These are phyloP conservation scores for Rousettus madagascariensis DNA, from an alignment of 2,797 vertebrate genomes.

Conservation along the genomic window DNA sequence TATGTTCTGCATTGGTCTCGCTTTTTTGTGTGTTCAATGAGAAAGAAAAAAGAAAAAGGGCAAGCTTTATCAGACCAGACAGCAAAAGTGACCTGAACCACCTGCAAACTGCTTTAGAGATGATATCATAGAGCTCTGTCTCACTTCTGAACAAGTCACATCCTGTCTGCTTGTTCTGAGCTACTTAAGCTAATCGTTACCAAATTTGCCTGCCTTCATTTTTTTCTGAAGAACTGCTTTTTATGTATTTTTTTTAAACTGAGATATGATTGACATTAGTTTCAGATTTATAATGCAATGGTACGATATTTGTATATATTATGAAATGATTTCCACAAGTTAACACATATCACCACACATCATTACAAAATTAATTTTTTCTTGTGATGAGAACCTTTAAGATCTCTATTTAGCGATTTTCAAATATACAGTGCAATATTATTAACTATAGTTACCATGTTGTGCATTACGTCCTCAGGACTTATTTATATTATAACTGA, in stretches of 20 bases:
- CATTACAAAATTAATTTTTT: not conserved
- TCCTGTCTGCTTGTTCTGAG: not conserved
- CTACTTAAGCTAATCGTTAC: not conserved
- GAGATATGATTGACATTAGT: not conserved
- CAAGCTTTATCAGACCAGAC: not conserved
- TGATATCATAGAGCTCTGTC: not conserved
- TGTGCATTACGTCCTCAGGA: not conserved
- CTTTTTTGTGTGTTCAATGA: not conserved
- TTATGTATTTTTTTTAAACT: not conserved
- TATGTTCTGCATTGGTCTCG: not conserved
- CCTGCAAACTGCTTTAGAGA: not conserved
- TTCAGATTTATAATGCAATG: not conserved
- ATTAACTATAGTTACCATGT: not conserved
- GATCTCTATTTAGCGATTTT: not conserved
- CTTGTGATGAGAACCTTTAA: not conserved
- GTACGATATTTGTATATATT: not conserved
- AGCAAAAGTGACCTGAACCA: not conserved
- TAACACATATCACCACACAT: not conserved
- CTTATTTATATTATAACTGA: not conserved
- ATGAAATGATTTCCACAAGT: not conserved
- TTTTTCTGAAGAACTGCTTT: constrained; percentile 5
- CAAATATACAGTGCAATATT: not conserved
- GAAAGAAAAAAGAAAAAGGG: not conserved
- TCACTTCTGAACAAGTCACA: not conserved
- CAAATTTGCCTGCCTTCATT: not conserved